Base-by-base conservation (phyloP, 2,113 vertebrate species). In the Lagopus muta region DNA sequence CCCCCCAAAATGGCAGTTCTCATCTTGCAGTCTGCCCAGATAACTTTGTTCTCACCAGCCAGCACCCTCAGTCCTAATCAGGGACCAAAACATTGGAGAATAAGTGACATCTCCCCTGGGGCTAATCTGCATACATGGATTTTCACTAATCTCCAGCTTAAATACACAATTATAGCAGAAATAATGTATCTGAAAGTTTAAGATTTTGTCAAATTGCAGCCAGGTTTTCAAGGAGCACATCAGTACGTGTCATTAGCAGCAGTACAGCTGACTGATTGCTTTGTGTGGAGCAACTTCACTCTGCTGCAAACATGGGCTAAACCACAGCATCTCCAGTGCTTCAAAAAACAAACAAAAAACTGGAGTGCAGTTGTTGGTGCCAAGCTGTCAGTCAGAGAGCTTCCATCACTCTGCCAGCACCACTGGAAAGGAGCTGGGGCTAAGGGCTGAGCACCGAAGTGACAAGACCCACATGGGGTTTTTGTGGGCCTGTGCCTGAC, bases 151-250 rank as follows among this genome's bases (percentile, higher is more conserved):
- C n/a, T 65, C 32, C 52, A 48, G 50, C 28, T 89, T 72, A 61
- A 86, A 40, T 48, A 22, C 28, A 50, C 27, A 73, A 17, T 54
- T 89, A 24, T 1, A 91, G 34, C 28, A 92, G 70, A 95, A 95
- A 83, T 52, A 82, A 62, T 6, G 11, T 38, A 40, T 89, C 43
- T 55, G 61, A 61, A 91, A 62, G 36, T 88, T 91, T 82, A 57
- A 79, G 75, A 65, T 85, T 12, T 12, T 32, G 38, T 79, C 5
- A n/a, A 54, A 87, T 8, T 18, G 38, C 69, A 85, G 47, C 62
- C 58, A 61, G 54, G 54, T 87, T 92, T 94, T 85, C 71, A 88
- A 79, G 58, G 54, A 89, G 45, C 15, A 8, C 13, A 8, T 74
- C 55, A 82, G 32, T 34, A 67, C 3, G 1, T 32, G 40, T 57